Conservation (phyloP, 2,113 vertebrate genomes). For the Bagarius yarrelli region DNA sequence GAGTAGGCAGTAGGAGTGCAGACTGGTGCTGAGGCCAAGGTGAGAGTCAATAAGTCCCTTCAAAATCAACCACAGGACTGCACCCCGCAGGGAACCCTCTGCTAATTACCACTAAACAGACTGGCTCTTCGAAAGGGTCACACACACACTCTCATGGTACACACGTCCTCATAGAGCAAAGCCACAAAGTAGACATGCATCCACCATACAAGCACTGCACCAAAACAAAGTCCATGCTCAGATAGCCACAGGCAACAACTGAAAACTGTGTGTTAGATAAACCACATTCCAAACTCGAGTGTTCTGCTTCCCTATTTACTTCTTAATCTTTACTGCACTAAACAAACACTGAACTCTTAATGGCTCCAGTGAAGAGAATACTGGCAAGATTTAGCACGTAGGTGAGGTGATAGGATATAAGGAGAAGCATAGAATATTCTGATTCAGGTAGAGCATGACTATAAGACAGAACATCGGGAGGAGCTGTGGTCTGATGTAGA, state of each 20-base stretch:
- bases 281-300: neutral
- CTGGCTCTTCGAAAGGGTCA: slow-evolving; percentile 65
- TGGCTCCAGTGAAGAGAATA: slow-evolving; percentile 16
- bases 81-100: slow-evolving; percentile 67
- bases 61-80: slow-evolving; percentile 67
- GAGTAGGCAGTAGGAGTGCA: slow-evolving; percentile 58
- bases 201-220: slow-evolving; percentile 46
- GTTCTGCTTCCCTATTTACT: neutral
- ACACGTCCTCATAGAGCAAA: slow-evolving; percentile 7
- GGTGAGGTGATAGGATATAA: neutral
- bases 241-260: slow-evolving; percentile 27
- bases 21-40: slow-evolving; percentile 57
- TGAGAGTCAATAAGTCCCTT: slow-evolving; percentile 72
- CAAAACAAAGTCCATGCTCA: neutral
- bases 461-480: slow-evolving; percentile 11
- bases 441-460: slow-evolving; percentile 35
- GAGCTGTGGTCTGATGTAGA: slow-evolving; percentile 25
- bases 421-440: neutral
- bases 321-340: neutral
- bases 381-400: slow-evolving; percentile 5
- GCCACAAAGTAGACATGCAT: neutral
- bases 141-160: slow-evolving; percentile 30
- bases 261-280: slow-evolving; percentile 4
- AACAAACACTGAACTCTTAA: slow-evolving; percentile 18
- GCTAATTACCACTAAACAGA: slow-evolving; percentile 74